Base-by-base conservation (phyloP, 2,888 invertebrate species). In the Lasius platythorax region DNA sequence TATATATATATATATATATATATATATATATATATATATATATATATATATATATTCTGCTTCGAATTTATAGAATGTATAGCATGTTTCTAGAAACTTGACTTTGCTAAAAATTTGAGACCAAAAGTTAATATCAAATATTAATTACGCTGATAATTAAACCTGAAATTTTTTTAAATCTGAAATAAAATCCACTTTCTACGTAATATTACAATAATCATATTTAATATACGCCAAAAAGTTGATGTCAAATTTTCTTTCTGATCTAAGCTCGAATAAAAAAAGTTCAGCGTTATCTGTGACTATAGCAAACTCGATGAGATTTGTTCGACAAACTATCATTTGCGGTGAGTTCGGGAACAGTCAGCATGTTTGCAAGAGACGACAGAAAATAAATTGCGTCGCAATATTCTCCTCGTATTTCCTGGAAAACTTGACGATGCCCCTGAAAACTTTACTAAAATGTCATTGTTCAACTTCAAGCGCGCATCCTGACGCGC, bases 361-460 rank as follows among this genome's bases (percentile, higher is more conserved):
- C 46, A 64, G 46, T 64, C 75, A 53, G 50, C 75, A 23, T 64
- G 28, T 76, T 76, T 66, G 64, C 33, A 50, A 64, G 50, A 50
- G 11, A 50, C 15, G 61, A 74, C 43, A 30, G 12, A 23, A 76
- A 64, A 76, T 76, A 76, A 53, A 76, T 76, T 64, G 18, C 37
- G 33, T 37, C 11, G 75, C 50, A 53, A 76, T 64, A 76, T 37
- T 75, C 43, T 8, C 9, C 46, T 46, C 23, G 37, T 23, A 28
- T 18, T 15, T 37, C 11, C 64, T 30, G 9, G n/a, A 4, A 6
- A 76, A 75, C 64, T 23, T 64, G 46, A 63, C 33, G 9, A 23
- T n/a, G 23, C 12, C 9, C 37, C 9, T n/a, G n/a, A 50, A 28
- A 56, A 66, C 37, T 76, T 63, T 9, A 5, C 23, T 6, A 76